Evolutionary conservation across 1,140 invertebrate species (phyloP).

Genomic region (Dinothrombium tinctorium): DNA sequence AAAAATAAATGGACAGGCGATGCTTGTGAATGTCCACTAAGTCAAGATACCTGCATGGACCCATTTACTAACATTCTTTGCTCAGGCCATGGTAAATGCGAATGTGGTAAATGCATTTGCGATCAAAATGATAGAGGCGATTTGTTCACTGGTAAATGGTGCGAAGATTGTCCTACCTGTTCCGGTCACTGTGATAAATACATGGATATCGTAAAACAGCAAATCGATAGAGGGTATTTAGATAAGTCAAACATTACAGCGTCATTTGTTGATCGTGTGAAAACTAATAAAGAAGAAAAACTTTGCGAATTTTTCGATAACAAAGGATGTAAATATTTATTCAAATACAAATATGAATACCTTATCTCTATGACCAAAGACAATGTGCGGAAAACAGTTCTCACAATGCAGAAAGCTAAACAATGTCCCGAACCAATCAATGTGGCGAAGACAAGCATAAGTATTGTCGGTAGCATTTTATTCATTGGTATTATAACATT

Average conservation of each 20-base stretch:
- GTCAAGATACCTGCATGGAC: background rate
- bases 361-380: too few species aligned
- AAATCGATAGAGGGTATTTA: constrained; percentile 46
- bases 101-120: constrained; percentile 37
- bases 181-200: constrained; percentile 62
- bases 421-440: too few species aligned
- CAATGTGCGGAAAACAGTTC: too few species aligned
- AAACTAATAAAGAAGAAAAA: constrained; percentile 14
- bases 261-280: constrained; percentile 19
- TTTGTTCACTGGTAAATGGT: constrained; percentile 23
- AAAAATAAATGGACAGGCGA: background rate
- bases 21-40: background rate
- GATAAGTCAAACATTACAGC: constrained; percentile 23
- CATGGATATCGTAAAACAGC: constrained; percentile 75
- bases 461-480: too few species aligned
- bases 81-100: constrained; percentile 34
- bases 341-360: constrained; percentile 34
- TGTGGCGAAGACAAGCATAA: too few species aligned
- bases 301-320: constrained; percentile 15
- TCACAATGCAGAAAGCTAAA: too few species aligned
- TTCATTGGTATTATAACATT: too few species aligned
- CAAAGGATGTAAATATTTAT: constrained; percentile 17
- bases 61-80: background rate
- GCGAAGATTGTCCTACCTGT: constrained; percentile 83
- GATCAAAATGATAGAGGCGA: background rate